Conservation (phyloP, 1,140 invertebrate species). For the Zaprionus kolodkinae region DNA sequence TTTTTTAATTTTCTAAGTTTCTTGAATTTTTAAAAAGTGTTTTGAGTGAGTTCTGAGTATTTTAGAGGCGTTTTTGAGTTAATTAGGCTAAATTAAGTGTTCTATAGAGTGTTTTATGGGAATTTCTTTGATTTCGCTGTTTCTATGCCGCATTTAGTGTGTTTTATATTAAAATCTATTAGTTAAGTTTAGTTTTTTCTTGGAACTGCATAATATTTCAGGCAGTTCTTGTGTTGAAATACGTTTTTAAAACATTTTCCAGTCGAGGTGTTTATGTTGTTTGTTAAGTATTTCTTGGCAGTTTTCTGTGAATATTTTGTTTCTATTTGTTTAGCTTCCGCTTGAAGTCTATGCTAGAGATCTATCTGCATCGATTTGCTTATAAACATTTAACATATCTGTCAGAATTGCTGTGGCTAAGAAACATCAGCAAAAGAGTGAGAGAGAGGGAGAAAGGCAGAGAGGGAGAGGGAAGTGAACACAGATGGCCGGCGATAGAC, state of each 20-base stretch:
- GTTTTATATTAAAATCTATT: neutral
- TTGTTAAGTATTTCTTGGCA: constrained; percentile 1
- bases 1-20: neutral
- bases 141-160: neutral
- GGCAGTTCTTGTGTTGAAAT: neutral
- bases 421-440: constrained; percentile 20
- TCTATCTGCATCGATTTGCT: constrained; percentile 38
- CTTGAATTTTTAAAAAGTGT: neutral
- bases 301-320: neutral
- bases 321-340: constrained; percentile 12
- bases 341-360: constrained; percentile 11
- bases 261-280: neutral
- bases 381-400: constrained; percentile 71
- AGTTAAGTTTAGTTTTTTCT: neutral
- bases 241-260: neutral
- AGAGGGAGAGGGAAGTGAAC: constrained; percentile 2
- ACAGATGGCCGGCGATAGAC: constrained; percentile 49
- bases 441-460: neutral
- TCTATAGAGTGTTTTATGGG: too few species aligned
- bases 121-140: neutral
- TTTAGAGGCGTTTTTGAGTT: neutral
- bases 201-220: neutral
- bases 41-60: neutral
- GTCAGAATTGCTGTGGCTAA: constrained; percentile 60
- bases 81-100: neutral